Conservation (phyloP, 2,888 invertebrate species). For the Proisotoma minuta region DNA sequence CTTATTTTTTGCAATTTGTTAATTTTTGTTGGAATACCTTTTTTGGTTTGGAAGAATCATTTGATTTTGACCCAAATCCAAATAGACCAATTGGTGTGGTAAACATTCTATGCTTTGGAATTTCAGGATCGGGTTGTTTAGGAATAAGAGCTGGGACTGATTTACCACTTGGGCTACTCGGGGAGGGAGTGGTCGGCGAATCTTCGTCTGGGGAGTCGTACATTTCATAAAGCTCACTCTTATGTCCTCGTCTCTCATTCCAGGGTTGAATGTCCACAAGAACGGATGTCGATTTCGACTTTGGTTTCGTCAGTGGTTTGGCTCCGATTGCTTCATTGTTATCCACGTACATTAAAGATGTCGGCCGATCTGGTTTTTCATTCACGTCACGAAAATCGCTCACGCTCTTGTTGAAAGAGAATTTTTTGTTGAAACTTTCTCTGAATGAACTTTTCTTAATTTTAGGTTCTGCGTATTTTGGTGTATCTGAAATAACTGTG, state of each 20-base stretch:
- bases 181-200: neutral
- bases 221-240: slow-evolving; percentile 12
- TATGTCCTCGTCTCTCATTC: slow-evolving; percentile 15
- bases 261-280: slow-evolving; percentile 32
- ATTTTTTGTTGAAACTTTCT: slow-evolving; percentile 25
- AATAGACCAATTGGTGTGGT: slow-evolving; percentile 23
- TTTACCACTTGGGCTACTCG: slow-evolving; percentile 15
- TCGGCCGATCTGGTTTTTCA: neutral
- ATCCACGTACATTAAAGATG: slow-evolving; percentile 15
- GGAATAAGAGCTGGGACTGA: slow-evolving; percentile 18
- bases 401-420: slow-evolving; percentile 25
- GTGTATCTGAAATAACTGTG: neutral
- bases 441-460: slow-evolving; percentile 22
- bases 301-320: slow-evolving; percentile 9
- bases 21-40: no score
- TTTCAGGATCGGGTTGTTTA: slow-evolving; percentile 15
- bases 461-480: neutral
- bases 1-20: no score
- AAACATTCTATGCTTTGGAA: slow-evolving; percentile 35
- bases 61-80: neutral
- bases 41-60: neutral
- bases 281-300: slow-evolving; percentile 17
- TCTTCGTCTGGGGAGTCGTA: slow-evolving; percentile 20
- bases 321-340: slow-evolving; percentile 19
- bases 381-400: slow-evolving; percentile 8